Base-by-base conservation (phyloP, 2,113 vertebrate genomes). In the Dendropsophus ebraccatus region DNA sequence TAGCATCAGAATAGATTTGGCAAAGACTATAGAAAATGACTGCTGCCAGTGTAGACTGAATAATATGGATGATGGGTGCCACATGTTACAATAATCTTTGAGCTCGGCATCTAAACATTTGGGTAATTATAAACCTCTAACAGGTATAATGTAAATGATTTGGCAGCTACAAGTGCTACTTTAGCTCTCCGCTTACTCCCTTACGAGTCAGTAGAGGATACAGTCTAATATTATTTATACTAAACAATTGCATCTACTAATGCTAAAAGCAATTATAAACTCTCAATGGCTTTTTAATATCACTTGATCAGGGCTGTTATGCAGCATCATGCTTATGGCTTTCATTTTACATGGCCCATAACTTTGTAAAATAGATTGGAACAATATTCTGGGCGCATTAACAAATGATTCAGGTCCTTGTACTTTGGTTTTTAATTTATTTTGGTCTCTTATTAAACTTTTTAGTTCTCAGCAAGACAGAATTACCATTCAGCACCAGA, bases 311-410 rank as follows among this genome's bases (percentile, higher is more conserved):
- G 52, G 47, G 82, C 69, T 74, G 52, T 74, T 74, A 83, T 74
- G 30, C 69, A 83, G 60, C 50, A 83, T 83, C 50, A 83, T 74
- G 70, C 69, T 83, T 74, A 83, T 83, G 32, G 82, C 82, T 83
- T 83, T 83, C 49, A 83, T 83, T 83, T 74, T 83, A 69, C 82
- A 83, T 83, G 82, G 69, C 3, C 69, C 82, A 74, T 83, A 83
- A 83, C 82, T 58, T 83, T 83, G 52, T 54, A 54, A 74, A 83
- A 83, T 83, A 83, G 82, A 83, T 52, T 41, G 67, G 82, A 83
- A 45, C 69, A 58, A 58, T 73, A 83, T 74, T 70, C 37, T 21
- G 32, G n/a, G 28, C 25, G 9, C 25, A 67, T 69, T 73, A 56
- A 56, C 76, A 56, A 83, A 74, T 83, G 37, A 83, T 73, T 54